Conservation (phyloP, 2,888 invertebrate genomes). For the Ischnura elegans region DNA sequence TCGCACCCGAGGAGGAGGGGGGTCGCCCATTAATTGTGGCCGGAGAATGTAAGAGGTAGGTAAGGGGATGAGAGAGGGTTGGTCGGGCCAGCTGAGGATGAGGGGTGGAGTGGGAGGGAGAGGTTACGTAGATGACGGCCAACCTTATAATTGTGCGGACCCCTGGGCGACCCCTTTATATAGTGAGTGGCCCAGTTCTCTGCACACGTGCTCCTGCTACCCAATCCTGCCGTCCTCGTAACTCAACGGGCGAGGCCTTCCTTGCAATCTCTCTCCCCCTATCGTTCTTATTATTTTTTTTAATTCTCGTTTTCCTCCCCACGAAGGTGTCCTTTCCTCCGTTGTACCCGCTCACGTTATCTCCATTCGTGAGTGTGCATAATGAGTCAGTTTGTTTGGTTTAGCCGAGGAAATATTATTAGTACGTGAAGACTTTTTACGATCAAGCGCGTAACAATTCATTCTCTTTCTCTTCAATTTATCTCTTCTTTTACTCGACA, state of each 20-base stretch:
- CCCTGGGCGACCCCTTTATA: not conserved
- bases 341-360: conserved; percentile 7
- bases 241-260: not conserved
- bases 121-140: conserved; percentile 7
- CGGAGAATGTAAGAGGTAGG: conserved; percentile 14
- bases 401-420: conserved; percentile 2
- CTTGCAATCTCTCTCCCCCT: not conserved
- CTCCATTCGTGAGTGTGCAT: conserved; percentile 25
- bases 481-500: not conserved
- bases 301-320: not conserved
- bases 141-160: conserved; percentile 4
- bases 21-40: conserved; percentile 29
- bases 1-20: not conserved
- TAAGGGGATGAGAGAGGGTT: too few relatives aligned
- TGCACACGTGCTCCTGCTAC: not conserved
- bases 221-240: not conserved
- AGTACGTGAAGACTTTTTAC: not conserved
- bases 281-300: not conserved
- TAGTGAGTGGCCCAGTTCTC: not conserved
- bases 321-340: not conserved
- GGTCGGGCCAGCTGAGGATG: too few relatives aligned
- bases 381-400: conserved; percentile 30
- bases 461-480: not conserved
- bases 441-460: not conserved
- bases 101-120: too few relatives aligned